These are phyloP conservation scores for Echinometra lucunter DNA, from an alignment of 53 echinoderm and acorn worm genomes.

Conservation along the genomic window DNA sequence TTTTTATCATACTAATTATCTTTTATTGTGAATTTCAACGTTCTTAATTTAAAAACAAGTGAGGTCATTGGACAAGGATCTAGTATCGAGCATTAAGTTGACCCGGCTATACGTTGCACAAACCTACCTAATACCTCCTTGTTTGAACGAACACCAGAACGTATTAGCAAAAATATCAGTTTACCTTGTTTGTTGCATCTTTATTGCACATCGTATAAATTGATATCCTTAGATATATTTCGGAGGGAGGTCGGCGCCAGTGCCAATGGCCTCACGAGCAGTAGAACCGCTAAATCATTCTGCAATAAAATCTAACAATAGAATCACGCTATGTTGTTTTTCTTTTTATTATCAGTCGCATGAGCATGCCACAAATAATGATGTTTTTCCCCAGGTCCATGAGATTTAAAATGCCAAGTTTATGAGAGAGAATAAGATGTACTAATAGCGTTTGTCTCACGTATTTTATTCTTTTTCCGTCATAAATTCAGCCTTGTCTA, in stretches of 20 bases:
- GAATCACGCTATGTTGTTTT: not conserved
- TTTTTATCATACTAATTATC: not conserved
- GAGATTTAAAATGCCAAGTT: too few relatives aligned
- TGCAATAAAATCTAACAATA: not conserved
- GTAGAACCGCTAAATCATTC: not conserved
- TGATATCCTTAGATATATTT: not conserved
- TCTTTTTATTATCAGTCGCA: not conserved
- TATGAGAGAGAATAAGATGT: too few relatives aligned
- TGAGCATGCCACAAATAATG: not conserved
- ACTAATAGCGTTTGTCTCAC: not conserved
- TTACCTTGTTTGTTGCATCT: not conserved
- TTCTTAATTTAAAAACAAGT: not conserved
- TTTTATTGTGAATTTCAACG: not conserved
- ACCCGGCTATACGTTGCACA: too few relatives aligned
- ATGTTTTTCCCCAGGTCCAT: not conserved
- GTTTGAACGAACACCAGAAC: not conserved
- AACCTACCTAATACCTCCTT: too few relatives aligned
- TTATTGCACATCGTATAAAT: not conserved
- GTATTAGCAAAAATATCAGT: not conserved
- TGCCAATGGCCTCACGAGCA: not conserved
- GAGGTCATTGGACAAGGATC: not conserved
- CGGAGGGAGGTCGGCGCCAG: not conserved
- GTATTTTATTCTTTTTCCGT: not conserved
- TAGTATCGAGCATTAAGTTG: not conserved
- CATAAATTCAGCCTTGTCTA: not conserved